Percentiles rank a stretch among this genome's conserved stretches.
Conservation (phyloP, 2,888 invertebrate species). For the Adelphocoris suturalis region DNA sequence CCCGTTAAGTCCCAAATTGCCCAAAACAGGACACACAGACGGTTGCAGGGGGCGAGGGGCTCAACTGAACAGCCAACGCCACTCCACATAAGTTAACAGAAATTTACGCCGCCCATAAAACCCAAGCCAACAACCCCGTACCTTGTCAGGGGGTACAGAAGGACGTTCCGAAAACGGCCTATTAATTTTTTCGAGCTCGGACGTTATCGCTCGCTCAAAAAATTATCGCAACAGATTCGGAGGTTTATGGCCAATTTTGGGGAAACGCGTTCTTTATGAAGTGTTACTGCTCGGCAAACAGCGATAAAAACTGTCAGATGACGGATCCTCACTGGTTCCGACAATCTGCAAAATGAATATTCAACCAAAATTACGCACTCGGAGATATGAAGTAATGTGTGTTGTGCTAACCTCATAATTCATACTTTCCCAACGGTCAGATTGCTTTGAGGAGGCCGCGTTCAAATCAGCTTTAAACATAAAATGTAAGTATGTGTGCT, state of each 20-base stretch:
- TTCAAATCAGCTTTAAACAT: too few relatives aligned
- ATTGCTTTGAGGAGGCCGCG: too few relatives aligned
- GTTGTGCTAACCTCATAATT: too few relatives aligned
- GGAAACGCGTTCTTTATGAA: not conserved
- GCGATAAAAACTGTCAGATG: not conserved
- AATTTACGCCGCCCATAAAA: conserved; percentile 35
- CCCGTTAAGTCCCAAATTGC: not conserved
- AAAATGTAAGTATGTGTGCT: too few relatives aligned
- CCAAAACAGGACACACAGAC: not conserved
- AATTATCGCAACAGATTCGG: conserved; percentile 26
- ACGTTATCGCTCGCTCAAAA: not conserved
- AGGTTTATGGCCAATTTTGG: conserved; percentile 3
- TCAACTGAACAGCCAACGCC: conserved; percentile 15
- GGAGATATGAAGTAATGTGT: too few relatives aligned
- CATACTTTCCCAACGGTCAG: too few relatives aligned
- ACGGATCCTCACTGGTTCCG: not conserved
- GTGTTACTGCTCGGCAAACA: not conserved
- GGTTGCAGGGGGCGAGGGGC: not conserved
- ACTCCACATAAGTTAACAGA: conserved; percentile 41
- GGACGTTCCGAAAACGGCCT: conserved; percentile 17
- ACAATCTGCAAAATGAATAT: not conserved
- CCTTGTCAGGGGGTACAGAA: not conserved
- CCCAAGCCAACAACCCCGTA: not conserved
- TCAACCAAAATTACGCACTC: not conserved
- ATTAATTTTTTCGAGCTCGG: not conserved